Evolutionary conservation across 2,797 vertebrate genomes (phyloP).

Genomic region (Falco naumanni): DNA sequence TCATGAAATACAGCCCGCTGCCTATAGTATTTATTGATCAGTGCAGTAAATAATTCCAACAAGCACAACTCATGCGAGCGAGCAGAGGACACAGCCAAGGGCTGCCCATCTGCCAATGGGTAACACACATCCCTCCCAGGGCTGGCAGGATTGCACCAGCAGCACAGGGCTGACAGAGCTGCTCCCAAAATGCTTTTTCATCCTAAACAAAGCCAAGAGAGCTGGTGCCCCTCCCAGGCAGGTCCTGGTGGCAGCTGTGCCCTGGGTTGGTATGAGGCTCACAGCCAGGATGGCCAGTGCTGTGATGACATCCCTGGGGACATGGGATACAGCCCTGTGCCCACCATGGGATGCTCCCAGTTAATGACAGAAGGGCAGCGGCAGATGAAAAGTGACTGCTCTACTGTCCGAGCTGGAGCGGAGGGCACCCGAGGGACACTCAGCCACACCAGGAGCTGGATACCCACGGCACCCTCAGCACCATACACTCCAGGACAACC

Average conservation of each 20-base stretch:
- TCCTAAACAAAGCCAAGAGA: neutral
- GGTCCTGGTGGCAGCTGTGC: neutral
- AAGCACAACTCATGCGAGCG: neutral
- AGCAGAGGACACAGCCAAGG: neutral
- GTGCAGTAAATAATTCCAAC: neutral
- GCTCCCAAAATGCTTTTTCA: neutral
- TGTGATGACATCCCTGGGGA: neutral
- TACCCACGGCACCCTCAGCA: neutral
- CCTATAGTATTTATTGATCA: slow-evolving; percentile 2
- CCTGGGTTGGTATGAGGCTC: neutral
- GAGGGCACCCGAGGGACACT: neutral
- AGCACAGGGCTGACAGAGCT: neutral
- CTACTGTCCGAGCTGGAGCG: rapidly evolving
- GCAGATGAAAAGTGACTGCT: neutral
- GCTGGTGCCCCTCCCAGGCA: neutral
- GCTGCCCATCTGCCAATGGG: slow-evolving; percentile 28
- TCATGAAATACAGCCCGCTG: neutral
- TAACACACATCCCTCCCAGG: neutral
- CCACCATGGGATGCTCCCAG: neutral
- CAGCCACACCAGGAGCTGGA: neutral
- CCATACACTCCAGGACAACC: neutral
- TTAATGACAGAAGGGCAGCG: neutral
- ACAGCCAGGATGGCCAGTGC: neutral
- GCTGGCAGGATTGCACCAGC: neutral
- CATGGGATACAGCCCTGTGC: neutral